Percentiles rank a stretch among this genome's conserved stretches.
Evolutionary conservation across 2,113 vertebrate genomes (phyloP).

Genomic region (Melanotaenia duboulayi): DNA sequence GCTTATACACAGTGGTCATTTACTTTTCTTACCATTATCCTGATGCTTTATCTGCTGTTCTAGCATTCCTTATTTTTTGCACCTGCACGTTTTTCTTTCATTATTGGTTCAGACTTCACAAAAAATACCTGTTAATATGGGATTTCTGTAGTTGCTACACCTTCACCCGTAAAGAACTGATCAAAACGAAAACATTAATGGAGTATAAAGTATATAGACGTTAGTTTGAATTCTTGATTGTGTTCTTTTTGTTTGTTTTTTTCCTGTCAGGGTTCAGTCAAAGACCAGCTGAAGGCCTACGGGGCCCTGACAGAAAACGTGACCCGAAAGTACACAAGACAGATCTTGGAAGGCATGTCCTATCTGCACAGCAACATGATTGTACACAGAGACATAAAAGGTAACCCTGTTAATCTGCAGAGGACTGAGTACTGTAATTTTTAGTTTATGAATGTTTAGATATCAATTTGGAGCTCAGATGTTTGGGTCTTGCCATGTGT

Average conservation of each 20-base stretch:
- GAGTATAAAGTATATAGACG: too few relatives aligned
- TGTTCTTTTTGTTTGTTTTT: slow-evolving; percentile 6
- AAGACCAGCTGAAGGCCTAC: slow-evolving; percentile 95
- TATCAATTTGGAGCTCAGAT: not conserved
- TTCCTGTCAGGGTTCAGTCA: slow-evolving; percentile 89
- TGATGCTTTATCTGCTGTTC: too few relatives aligned
- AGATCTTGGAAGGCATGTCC: slow-evolving; percentile 96
- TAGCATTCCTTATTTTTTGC: too few relatives aligned
- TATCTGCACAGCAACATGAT: slow-evolving; percentile 99
- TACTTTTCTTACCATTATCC: too few relatives aligned
- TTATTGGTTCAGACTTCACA: too few relatives aligned
- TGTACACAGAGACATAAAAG: slow-evolving; percentile 97
- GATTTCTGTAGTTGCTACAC: too few relatives aligned
- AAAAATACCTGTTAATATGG: too few relatives aligned
- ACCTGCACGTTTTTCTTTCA: too few relatives aligned
- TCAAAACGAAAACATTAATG: too few relatives aligned
- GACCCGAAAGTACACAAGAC: slow-evolving; percentile 93
- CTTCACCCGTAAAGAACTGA: too few relatives aligned
- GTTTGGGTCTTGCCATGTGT: not conserved
- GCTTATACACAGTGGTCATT: too few relatives aligned
- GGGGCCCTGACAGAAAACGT: slow-evolving; percentile 95
- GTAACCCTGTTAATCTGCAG: slow-evolving; percentile 64
- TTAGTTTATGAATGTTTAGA: not conserved
- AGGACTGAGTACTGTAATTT: not conserved
- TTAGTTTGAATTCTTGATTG: too few relatives aligned